phyloP scores from a whole-genome alignment of 2,888 invertebrate species.

The Hypsopygia costalis region DNA sequence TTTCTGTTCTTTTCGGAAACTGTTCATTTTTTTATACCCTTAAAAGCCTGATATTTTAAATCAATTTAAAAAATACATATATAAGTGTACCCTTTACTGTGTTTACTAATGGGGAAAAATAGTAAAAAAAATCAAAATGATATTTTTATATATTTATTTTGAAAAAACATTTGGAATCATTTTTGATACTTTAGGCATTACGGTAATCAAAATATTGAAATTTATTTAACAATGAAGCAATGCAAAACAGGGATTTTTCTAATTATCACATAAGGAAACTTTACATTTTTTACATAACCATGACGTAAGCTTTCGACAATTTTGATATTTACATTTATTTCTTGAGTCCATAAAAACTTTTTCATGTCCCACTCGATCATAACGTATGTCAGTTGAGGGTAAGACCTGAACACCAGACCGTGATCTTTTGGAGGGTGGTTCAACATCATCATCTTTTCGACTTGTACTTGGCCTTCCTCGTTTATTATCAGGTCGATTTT shows the following conservation, averaged over 20 bases:
- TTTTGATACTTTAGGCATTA: constrained; percentile 21
- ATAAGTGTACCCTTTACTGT: too few species aligned
- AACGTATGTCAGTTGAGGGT: constrained; percentile 30
- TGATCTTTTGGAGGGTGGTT: constrained; percentile 23
- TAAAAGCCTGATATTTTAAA: too few species aligned
- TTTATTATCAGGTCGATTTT: constrained; percentile 7
- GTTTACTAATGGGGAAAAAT: not conserved
- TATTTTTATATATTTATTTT: not conserved
- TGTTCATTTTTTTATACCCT: too few species aligned
- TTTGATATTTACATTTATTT: constrained; percentile 31
- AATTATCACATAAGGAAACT: constrained; percentile 34
- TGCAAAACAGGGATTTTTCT: constrained; percentile 36
- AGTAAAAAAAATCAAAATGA: not conserved
- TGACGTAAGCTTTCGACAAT: constrained; percentile 32
- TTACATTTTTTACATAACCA: constrained; percentile 33
- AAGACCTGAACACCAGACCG: constrained; percentile 30
- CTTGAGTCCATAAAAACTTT: constrained; percentile 31
- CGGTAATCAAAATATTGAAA: constrained; percentile 22
- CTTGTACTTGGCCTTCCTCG: constrained; percentile 12
- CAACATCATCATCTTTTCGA: constrained; percentile 2
- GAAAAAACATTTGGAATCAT: not conserved
- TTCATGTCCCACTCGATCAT: constrained; percentile 31
- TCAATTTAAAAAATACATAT: too few species aligned
- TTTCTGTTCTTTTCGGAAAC: too few species aligned
- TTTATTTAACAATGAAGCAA: constrained; percentile 19